Percentiles rank a stretch among this genome's conserved stretches.
Conservation (phyloP, 2,888 invertebrate species). For the Cotesia congregata region DNA sequence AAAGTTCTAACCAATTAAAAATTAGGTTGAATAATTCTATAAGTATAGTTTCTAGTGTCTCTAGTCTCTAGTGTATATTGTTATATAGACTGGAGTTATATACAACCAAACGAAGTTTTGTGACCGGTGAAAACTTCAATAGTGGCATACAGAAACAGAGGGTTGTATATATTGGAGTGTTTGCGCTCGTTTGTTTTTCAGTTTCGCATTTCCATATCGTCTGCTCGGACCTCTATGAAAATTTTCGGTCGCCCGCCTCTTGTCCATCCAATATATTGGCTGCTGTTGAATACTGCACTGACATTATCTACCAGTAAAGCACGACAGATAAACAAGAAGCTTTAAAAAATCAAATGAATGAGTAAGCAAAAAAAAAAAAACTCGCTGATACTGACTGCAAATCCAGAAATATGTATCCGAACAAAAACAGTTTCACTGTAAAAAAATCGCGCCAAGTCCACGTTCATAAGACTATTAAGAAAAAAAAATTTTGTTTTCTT, state of each 20-base stretch:
- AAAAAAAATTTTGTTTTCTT: too few species aligned
- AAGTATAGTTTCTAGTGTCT: neutral
- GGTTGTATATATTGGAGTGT: conserved; percentile 29
- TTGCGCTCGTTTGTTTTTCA: conserved; percentile 59
- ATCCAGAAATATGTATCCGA: too few species aligned
- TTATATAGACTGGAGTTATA: neutral
- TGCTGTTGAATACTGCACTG: conserved; percentile 61
- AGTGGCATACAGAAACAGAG: neutral
- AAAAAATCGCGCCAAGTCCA: too few species aligned
- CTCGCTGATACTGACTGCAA: conserved; percentile 13
- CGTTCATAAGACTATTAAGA: too few species aligned
- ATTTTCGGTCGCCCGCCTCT: conserved; percentile 52
- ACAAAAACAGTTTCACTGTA: too few species aligned
- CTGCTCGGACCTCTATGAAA: conserved; percentile 61
- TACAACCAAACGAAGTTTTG: neutral
- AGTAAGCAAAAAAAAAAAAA: neutral
- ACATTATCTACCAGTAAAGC: conserved; percentile 58
- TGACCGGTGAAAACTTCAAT: conserved; percentile 19
- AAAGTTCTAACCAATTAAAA: conserved; percentile 25
- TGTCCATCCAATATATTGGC: conserved; percentile 59
- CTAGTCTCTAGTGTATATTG: neutral
- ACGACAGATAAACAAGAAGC: conserved; percentile 26
- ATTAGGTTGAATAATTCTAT: conserved; percentile 18
- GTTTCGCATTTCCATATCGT: conserved; percentile 62
- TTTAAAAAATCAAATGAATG: neutral